phyloP scores from a whole-genome alignment of 1,140 invertebrate species.

The Brachionus sp. region DNA sequence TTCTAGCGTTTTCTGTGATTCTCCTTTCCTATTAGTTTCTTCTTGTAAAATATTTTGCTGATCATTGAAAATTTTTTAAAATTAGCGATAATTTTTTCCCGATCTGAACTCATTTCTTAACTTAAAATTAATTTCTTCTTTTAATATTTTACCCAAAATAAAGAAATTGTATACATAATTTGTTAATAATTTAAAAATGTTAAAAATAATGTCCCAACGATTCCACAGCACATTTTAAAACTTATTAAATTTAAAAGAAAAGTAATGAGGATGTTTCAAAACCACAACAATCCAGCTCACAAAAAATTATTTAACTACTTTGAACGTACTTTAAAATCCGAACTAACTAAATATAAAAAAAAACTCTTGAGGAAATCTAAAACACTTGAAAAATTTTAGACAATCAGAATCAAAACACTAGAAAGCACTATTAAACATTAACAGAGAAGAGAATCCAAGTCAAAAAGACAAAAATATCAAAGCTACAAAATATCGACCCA shows the following conservation, averaged over 20 bases:
- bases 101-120: too few species aligned
- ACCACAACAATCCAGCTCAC: neutral
- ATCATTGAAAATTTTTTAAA: neutral
- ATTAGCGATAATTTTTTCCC: neutral
- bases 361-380: neutral
- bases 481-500: too few species aligned
- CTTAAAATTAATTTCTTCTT: too few species aligned
- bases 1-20: neutral
- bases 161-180: too few species aligned
- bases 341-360: neutral
- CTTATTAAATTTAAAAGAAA: constrained; percentile 13
- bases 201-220: neutral
- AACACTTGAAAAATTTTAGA: neutral
- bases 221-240: neutral
- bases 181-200: neutral
- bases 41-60: too few species aligned
- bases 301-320: constrained; percentile 1
- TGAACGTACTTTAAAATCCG: neutral
- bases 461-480: neutral
- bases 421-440: neutral
- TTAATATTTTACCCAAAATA: too few species aligned
- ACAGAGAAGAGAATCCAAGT: neutral
- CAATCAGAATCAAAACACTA: neutral
- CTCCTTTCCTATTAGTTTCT: neutral
- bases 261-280: neutral